Evolutionary conservation across 2,797 vertebrate species (phyloP).

Genomic region (Sebastiscus albofasciatus): DNA sequence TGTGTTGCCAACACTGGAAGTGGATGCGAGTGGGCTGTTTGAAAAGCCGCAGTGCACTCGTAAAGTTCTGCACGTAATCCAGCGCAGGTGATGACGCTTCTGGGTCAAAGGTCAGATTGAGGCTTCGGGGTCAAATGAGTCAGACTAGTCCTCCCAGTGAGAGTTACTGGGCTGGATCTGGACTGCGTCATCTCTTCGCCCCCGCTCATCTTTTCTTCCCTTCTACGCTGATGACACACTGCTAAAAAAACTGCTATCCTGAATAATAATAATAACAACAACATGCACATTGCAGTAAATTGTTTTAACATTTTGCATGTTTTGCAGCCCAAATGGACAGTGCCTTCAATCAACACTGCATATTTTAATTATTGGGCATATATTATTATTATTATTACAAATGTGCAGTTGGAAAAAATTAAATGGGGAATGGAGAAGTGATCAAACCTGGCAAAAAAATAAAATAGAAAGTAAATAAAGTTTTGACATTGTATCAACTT

Average conservation of each 20-base stretch:
- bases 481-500: neutral
- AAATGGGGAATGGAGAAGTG: neutral
- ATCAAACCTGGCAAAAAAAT: neutral
- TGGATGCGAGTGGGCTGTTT: constrained; percentile 36
- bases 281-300: neutral
- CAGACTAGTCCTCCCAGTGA: neutral
- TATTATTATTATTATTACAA: neutral
- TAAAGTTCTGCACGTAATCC: constrained; percentile 51
- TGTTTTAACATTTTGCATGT: neutral
- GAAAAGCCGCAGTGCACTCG: constrained; percentile 22
- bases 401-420: neutral
- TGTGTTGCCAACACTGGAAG: constrained; percentile 53
- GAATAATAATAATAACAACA: neutral
- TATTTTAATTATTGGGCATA: neutral
- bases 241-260: neutral
- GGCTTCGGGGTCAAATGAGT: constrained; percentile 18
- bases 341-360: neutral
- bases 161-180: neutral
- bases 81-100: neutral
- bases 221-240: neutral
- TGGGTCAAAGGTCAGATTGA: constrained; percentile 30
- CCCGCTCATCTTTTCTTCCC: neutral
- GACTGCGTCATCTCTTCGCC: neutral
- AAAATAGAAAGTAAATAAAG: neutral
- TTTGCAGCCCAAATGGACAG: neutral